A percentile compares a stretch with the other conserved stretches of the same genome.
Evolutionary conservation across 2,888 invertebrate species (phyloP).

Genomic region (Torymus tubicola): DNA sequence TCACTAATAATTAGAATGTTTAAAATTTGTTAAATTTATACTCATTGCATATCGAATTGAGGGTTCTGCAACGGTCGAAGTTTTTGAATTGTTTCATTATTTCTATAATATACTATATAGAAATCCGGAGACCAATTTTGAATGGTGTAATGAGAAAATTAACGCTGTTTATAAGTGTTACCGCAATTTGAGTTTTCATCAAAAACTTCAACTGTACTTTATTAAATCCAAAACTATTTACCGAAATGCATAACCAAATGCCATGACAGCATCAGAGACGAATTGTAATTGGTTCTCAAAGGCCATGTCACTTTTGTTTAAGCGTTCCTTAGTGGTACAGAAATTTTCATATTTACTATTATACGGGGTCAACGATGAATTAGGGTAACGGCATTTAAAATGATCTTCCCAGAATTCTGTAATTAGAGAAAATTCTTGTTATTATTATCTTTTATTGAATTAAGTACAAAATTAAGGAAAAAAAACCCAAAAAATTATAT

Average conservation of each 20-base stretch:
- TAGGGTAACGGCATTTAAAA: constrained; percentile 91
- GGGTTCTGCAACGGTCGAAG: too few relatives aligned
- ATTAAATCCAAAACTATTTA: constrained; percentile 70
- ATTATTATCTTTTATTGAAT: constrained; percentile 82
- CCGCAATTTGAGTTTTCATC: too few relatives aligned
- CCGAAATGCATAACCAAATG: constrained; percentile 93
- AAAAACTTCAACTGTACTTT: too few relatives aligned
- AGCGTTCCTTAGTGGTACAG: constrained; percentile 88
- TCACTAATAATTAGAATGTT: constrained; percentile 78
- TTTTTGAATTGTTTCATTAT: too few relatives aligned
- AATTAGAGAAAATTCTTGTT: constrained; percentile 61
- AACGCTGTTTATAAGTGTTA: too few relatives aligned
- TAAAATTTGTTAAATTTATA: too few relatives aligned
- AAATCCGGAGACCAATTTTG: too few relatives aligned
- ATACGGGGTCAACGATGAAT: constrained; percentile 88
- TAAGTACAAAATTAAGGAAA: not conserved
- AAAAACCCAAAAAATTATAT: not conserved
- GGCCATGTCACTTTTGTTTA: constrained; percentile 86
- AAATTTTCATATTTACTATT: constrained; percentile 83
- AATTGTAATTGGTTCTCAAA: constrained; percentile 97
- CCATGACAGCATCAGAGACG: constrained; percentile 96
- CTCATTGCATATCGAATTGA: too few relatives aligned
- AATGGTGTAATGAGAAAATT: too few relatives aligned
- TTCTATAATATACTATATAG: too few relatives aligned
- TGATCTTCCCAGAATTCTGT: constrained; percentile 97